Percentiles rank a stretch among this genome's conserved stretches.
Evolutionary conservation across 2,888 invertebrate genomes (phyloP).

Genomic region (Phorcus lineatus): DNA sequence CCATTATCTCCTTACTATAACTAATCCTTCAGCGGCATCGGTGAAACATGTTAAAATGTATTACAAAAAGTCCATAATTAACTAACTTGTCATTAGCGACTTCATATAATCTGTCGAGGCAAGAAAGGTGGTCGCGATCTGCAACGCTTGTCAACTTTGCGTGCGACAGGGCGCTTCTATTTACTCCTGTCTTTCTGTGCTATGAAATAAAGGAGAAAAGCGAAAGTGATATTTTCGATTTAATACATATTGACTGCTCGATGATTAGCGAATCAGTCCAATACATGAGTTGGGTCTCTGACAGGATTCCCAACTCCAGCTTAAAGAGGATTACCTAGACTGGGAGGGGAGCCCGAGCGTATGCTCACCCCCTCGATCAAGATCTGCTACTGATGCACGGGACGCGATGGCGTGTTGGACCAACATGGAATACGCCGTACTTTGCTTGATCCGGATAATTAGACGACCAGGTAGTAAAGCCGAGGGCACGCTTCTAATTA

Average conservation of each 20-base stretch:
- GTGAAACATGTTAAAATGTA: no score
- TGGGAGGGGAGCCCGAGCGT: not conserved
- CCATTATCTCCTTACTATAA: no score
- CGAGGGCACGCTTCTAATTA: not conserved
- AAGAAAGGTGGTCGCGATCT: no score
- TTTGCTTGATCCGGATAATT: not conserved
- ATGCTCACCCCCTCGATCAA: not conserved
- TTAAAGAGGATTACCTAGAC: not conserved
- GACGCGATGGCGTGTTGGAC: not conserved
- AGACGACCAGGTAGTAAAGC: not conserved
- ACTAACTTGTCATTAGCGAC: no score
- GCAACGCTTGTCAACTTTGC: not conserved
- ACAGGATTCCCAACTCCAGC: not conserved
- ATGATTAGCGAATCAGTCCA: not conserved
- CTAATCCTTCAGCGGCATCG: no score
- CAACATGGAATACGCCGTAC: not conserved
- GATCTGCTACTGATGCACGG: not conserved
- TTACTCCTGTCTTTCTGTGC: not conserved
- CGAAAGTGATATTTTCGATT: not conserved
- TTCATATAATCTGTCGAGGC: no score
- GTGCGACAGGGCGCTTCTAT: not conserved
- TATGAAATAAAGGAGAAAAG: not conserved
- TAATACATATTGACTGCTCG: not conserved
- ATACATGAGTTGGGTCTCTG: not conserved
- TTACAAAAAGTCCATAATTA: no score